These are phyloP conservation scores for Sardina pilchardus DNA, from an alignment of 2,113 vertebrate species.

Conservation along the genomic window DNA sequence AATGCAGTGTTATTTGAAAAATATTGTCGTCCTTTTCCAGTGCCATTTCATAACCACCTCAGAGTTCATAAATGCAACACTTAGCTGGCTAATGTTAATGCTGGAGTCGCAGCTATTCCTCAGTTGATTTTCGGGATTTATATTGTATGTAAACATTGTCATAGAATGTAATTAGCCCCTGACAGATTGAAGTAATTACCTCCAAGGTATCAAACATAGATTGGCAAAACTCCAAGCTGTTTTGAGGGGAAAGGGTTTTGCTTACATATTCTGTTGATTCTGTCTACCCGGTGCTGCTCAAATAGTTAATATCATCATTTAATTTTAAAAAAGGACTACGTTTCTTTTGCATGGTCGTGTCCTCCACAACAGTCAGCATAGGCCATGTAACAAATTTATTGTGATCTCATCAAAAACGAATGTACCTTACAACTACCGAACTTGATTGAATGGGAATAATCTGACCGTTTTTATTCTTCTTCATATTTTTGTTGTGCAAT, in stretches of 20 bases:
- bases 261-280: not conserved
- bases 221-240: not conserved
- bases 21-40: not conserved
- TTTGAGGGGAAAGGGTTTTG: not conserved
- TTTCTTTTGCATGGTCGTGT: not conserved
- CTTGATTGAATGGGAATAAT: not conserved
- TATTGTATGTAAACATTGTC: not conserved
- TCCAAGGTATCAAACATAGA: not conserved
- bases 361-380: no score
- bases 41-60: slow-evolving; percentile 9
- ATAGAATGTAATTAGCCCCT: not conserved
- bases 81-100: slow-evolving; percentile 65
- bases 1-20: not conserved
- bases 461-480: not conserved
- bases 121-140: slow-evolving; percentile 8
- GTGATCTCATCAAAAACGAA: not conserved
- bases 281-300: not conserved
- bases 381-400: not conserved
- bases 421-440: not conserved
- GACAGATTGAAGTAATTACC: not conserved
- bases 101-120: slow-evolving; percentile 24
- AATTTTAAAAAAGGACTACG: not conserved
- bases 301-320: not conserved
- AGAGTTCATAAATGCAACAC: not conserved
- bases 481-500: not conserved